Evolutionary conservation across 2,113 vertebrate species (phyloP), one percentile per base, ranked within the genome.

Genomic region (Megaleporinus macrocephalus): DNA sequence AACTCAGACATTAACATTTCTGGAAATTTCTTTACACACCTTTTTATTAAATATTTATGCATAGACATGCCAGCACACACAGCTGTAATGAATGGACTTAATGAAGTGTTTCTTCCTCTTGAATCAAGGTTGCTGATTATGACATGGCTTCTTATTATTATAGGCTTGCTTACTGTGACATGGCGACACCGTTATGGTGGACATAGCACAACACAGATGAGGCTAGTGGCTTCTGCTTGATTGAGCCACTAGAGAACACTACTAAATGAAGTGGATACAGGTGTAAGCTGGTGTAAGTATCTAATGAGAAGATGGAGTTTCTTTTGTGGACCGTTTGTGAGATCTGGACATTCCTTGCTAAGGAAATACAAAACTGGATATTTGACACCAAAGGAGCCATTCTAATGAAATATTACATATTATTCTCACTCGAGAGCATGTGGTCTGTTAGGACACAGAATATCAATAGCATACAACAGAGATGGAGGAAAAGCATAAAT

Each of bases 71-170:
- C 49, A 62, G 30, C 73, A 74, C 72, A 81, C 79, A 74, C 79
- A 81, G 59, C 79, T 66, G 71, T 73, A 66, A 65, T 85, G 78
- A 85, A 81, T 83, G 79, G 80, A 82, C 80, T 74, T 82, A 86
- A 87, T 85, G 72, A 85, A 84, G 82, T 86, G 84, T 85, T 83
- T 87, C 76, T 81, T 73, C 73, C 47, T 75, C 78, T 61, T 82
- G 82, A 78, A 84, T 72, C 79, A 72, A 86, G 84, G 69, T n/a
- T 29, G 69, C 69, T 79, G 65, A 36, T 68, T 66, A 66, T 69
- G 41, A 69, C 33, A 41, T 14, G 33, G 22, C 22, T 22, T 59
- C 3, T 59, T 59, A 20, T 22, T 11, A 55, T 0, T 55, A 9
- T 59, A 24, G 65, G 73, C 73, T 44, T 76, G 16, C 15, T 70